Evolutionary conservation across 2,113 vertebrate genomes (phyloP).

Genomic region (Choloepus hoffmanni): DNA sequence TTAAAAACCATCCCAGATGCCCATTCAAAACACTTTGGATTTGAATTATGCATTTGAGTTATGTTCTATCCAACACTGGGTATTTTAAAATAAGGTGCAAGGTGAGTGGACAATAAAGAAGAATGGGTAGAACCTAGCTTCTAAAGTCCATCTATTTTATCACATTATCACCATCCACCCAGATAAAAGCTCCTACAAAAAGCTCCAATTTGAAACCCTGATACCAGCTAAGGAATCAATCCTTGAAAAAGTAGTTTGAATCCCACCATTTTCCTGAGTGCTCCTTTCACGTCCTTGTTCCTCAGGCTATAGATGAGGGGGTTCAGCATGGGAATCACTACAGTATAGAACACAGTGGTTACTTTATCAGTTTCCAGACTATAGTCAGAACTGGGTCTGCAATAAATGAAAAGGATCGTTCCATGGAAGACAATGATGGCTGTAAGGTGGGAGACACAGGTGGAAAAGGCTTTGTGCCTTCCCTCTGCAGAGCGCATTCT

Average conservation of each 20-base stretch:
- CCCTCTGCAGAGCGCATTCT: not conserved
- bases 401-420: conserved; percentile 35
- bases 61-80: no score
- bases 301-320: conserved; percentile 61
- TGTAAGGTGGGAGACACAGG: conserved; percentile 59
- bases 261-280: not conserved
- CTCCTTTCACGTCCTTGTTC: not conserved
- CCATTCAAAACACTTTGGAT: no score
- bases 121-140: no score
- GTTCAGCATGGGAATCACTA: conserved; percentile 59
- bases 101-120: no score
- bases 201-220: no score
- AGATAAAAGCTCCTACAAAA: no score
- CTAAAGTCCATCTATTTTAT: no score
- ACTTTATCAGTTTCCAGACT: not conserved
- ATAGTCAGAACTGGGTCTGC: not conserved
- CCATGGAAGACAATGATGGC: conserved; percentile 49
- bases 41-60: no score
- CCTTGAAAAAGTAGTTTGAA: not conserved
- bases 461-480: not conserved
- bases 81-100: no score
- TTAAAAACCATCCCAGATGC: no score
- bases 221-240: no score
- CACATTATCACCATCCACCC: no score
- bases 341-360: conserved; percentile 20